These are phyloP conservation scores for Corynorhinus townsendii DNA, from an alignment of 2,113 vertebrate species.

Conservation along the genomic window DNA sequence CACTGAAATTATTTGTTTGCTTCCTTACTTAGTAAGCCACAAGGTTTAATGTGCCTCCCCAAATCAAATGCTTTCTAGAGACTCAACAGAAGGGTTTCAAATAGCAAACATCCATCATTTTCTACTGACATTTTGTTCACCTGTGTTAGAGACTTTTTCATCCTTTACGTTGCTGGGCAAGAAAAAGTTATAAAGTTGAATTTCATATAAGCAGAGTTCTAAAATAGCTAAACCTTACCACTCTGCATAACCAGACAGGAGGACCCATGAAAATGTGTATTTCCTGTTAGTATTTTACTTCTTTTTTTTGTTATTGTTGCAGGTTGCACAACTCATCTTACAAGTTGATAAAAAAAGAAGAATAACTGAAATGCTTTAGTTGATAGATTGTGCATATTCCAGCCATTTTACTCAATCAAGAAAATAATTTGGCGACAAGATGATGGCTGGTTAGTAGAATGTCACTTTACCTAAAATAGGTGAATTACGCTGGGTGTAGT, in stretches of 20 bases:
- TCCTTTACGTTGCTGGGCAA: background rate
- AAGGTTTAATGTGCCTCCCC: background rate
- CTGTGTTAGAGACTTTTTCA: background rate
- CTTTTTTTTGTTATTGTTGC: background rate
- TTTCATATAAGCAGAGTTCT: background rate
- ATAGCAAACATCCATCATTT: background rate
- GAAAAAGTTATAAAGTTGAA: background rate
- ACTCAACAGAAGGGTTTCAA: background rate
- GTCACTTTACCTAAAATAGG: constrained; percentile 33
- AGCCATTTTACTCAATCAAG: background rate
- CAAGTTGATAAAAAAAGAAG: background rate
- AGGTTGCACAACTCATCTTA: background rate
- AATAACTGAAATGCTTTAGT: background rate
- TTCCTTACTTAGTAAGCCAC: background rate
- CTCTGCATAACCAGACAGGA: background rate
- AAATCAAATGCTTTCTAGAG: background rate
- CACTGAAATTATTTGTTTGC: background rate
- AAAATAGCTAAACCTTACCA: background rate
- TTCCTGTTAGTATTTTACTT: background rate
- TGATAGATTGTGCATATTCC: background rate
- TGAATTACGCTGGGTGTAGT: constrained; percentile 4
- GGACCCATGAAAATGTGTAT: background rate
- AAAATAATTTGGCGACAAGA: constrained; percentile 36
- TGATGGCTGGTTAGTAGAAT: constrained; percentile 25
- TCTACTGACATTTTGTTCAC: background rate